Evolutionary conservation across 2,888 invertebrate genomes (phyloP), one percentile per base, ranked within the genome.

Genomic region (Oxytorus armatus): DNA sequence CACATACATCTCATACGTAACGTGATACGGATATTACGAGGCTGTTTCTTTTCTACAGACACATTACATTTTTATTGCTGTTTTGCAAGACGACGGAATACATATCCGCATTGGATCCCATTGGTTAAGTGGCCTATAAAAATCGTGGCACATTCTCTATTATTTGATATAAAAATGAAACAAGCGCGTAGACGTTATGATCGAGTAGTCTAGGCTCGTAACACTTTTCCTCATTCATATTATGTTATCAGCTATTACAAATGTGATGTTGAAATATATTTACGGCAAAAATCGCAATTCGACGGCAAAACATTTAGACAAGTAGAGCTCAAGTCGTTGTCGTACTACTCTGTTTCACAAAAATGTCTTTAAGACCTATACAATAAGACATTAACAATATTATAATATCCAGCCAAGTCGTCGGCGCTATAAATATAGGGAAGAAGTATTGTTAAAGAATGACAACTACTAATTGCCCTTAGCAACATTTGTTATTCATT

Each of bases 41-140:
- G 59, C n/a, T 44, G 21, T 47, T 70, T 29, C 39, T 68, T 23
- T 53, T 7, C 36, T 53, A 39, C 53, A 44, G 18, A 39, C 11
- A 53, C 63, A 73, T 73, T 77, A 68, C 73, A 80, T 68, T 73
- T 80, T 77, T 80, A 77, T 80, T 55, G 77, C 68, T 70, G 57
- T 47, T 76, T 61, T 72, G 51, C 57, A 36, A 61, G 66, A 68
- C 72, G 55, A 68, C 66, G 61, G 21, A 55, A 61, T 33, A 59
- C 49, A 59, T 59, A 47, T 36, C 59, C 21, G 47, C 47, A 49
- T 55, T 69, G 42, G 57, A 44, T 69, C 69, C 53, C 23, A 25
- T 42, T 21, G 69, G 25, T 57, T 69, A 44, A 53, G 49, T 53
- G 73, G 25, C 49, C 39, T 21, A 53, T 73, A 53, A 39, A 8